phyloP scores from a whole-genome alignment of 2,797 vertebrate species.

The Spondyliosoma cantharus region DNA sequence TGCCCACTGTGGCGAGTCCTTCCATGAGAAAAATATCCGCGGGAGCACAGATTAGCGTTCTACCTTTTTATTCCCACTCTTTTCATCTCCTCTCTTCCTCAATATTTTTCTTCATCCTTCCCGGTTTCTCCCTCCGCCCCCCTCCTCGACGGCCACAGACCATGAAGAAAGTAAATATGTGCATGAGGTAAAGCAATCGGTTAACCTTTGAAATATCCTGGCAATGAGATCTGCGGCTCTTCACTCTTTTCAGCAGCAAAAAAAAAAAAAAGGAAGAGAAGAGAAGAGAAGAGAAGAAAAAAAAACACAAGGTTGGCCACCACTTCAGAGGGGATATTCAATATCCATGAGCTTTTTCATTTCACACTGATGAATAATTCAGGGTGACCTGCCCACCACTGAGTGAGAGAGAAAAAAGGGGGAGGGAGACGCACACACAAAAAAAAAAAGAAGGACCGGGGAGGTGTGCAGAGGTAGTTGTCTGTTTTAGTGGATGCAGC shows the following conservation, averaged over 20 bases:
- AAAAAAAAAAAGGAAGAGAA: conserved; percentile 32
- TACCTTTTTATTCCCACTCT: conserved; percentile 32
- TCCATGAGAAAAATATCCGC: conserved; percentile 33
- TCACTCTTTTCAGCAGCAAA: conserved; percentile 60
- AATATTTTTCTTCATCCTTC: conserved; percentile 30
- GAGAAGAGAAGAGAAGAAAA: background rate
- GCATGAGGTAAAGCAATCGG: conserved; percentile 73
- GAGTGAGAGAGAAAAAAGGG: conserved; percentile 63
- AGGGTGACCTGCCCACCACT: conserved; percentile 83
- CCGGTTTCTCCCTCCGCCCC: background rate
- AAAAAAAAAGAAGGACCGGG: conserved; percentile 45
- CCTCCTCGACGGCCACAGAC: conserved; percentile 33
- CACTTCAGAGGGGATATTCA: conserved; percentile 83
- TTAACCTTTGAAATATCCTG: conserved; percentile 77
- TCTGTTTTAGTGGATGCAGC: conserved; percentile 78
- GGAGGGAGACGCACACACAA: conserved; percentile 37
- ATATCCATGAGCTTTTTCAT: conserved; percentile 86
- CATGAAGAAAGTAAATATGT: conserved; percentile 71
- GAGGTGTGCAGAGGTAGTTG: conserved; percentile 76
- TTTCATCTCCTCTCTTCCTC: conserved; percentile 33
- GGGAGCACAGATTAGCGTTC: conserved; percentile 38
- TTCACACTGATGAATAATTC: conserved; percentile 86
- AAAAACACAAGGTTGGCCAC: conserved; percentile 76
- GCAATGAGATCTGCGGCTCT: conserved; percentile 71
- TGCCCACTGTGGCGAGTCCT: conserved; percentile 7